Percentiles rank a stretch among this genome's conserved stretches.
Conservation (phyloP, 2,888 invertebrate species). For the Meiosimyza decipiens region DNA sequence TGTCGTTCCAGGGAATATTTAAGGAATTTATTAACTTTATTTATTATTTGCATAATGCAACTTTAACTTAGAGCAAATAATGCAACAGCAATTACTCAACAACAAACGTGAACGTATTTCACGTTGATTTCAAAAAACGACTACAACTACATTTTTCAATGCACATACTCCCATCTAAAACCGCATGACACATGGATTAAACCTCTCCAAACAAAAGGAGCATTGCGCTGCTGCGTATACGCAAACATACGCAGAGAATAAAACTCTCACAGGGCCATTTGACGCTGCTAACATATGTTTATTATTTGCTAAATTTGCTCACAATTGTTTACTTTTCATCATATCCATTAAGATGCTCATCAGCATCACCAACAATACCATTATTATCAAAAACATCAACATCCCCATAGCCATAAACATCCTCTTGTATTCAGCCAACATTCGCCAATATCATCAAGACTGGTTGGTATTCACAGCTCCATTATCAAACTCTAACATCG, state of each 20-base stretch:
- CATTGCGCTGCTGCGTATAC: too few species aligned
- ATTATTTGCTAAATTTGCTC: constrained; percentile 30
- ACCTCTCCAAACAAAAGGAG: too few species aligned
- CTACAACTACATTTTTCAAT: too few species aligned
- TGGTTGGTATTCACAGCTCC: constrained; percentile 32
- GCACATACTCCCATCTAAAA: too few species aligned
- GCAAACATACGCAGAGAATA: too few species aligned
- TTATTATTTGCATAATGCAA: too few species aligned
- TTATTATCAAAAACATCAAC: not conserved
- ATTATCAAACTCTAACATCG: constrained; percentile 24
- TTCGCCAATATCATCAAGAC: constrained; percentile 20
- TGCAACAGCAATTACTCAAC: too few species aligned
- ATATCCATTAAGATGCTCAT: constrained; percentile 23
- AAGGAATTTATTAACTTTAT: too few species aligned
- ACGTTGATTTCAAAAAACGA: too few species aligned
- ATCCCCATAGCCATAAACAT: not conserved
- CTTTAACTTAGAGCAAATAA: too few species aligned
- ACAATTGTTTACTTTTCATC: constrained; percentile 34
- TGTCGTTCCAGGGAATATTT: not conserved
- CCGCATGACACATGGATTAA: too few species aligned
- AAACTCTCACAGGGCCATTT: constrained; percentile 54
- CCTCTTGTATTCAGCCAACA: constrained; percentile 1
- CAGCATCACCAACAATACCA: not conserved
- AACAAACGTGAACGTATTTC: too few species aligned
- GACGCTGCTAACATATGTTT: constrained; percentile 61